Percentiles rank a stretch among this genome's conserved stretches.
phyloP scores from a whole-genome alignment of 2,888 invertebrate genomes.

The Mythimna ferrago region DNA sequence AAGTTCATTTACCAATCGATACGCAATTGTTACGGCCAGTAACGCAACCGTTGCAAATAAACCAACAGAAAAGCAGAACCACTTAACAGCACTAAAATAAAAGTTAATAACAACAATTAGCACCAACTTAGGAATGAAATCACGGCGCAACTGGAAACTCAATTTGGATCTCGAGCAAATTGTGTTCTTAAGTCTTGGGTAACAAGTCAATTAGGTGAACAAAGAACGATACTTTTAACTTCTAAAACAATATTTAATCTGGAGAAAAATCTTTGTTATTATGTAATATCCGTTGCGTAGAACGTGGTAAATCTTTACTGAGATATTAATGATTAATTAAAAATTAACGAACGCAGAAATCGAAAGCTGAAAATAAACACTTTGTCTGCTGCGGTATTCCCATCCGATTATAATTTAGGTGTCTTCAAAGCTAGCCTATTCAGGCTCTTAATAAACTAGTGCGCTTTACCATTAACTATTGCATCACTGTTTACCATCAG shows the following conservation, averaged over 20 bases:
- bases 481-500: too few relatives aligned
- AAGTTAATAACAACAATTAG: conserved; percentile 46
- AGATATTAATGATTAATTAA: not conserved
- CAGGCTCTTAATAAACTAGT: too few relatives aligned
- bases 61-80: not conserved
- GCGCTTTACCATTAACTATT: too few relatives aligned
- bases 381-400: too few relatives aligned
- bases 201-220: conserved; percentile 51
- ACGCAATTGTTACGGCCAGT: not conserved
- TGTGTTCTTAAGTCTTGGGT: conserved; percentile 31
- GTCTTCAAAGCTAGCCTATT: too few relatives aligned
- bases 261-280: conserved; percentile 1
- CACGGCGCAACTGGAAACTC: conserved; percentile 34
- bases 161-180: conserved; percentile 47
- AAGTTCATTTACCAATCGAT: not conserved
- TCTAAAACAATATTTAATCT: conserved; percentile 30
- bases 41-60: conserved; percentile 3
- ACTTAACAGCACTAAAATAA: conserved; percentile 27
- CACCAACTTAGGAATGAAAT: conserved; percentile 35
- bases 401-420: too few relatives aligned
- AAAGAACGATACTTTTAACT: conserved; percentile 20
- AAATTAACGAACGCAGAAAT: too few relatives aligned
- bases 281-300: conserved; percentile 6
- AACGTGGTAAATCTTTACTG: not conserved
- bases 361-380: too few relatives aligned